Base-by-base conservation (phyloP, 2,113 vertebrate species). In the Leptodactylus fuscus region DNA sequence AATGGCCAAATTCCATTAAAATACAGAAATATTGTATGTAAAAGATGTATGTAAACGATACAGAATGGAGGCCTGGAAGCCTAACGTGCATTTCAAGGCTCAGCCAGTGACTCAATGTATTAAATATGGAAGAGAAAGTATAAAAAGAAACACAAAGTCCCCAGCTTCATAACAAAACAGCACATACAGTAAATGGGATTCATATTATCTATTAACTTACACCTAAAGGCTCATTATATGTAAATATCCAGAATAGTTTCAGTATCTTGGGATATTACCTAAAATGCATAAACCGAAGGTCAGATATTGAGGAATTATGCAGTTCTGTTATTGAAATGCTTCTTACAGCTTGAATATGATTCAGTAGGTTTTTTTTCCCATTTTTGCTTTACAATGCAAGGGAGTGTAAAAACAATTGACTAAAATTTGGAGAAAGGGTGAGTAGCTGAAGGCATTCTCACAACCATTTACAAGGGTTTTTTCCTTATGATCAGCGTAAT, bases 91-190 rank as follows among this genome's bases (percentile, higher is more conserved):
- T 18, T 18, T 34, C 29, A 74, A 83, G 51, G 81, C 81, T 41
- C 32, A 55, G 32, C 46, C 20, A 53, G 36, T 74, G 11, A 55
- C 18, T 71, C 67, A 22, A 70, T 20, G 16, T 24, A 48, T 51
- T 51, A 82, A 44, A 12, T 38, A 65, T 49, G 49, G n/a, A 62
- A 48, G 36, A 48, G 5, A 32, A 62, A 62, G 46, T 60, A 41
- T 9, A 24, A n/a, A 53, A 27, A 60, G 22, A 67, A 46, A 13
- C 29, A 29, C 18, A 29, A 9, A 29, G 10, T 84, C 70, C 41
- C 71, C 53, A 46, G 82, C n/a, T 62, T 48, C 18, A 46, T 76
- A 84, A 65, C 20, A 84, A 84, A 62, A 60, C 53, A 76, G 53
- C 24, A 75, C 60, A 44, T 34, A 55, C 20, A 29, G 46, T 48